phyloP scores from a whole-genome alignment of 2,113 vertebrate genomes.

The Pantherophis guttatus region DNA sequence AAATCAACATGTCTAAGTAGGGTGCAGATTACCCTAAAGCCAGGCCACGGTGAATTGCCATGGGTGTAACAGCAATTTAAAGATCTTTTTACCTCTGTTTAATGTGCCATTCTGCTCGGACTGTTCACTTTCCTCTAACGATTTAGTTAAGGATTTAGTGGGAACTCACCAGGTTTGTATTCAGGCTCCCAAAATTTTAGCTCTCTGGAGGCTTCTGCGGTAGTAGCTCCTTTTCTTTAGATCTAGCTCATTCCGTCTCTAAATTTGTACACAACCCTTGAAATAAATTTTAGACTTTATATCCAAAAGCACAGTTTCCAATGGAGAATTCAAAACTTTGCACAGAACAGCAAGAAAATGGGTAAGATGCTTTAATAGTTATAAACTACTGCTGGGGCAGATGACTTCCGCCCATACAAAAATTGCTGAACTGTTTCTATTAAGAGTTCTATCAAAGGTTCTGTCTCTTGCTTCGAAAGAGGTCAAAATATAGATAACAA shows the following conservation, averaged over 20 bases:
- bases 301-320: slow-evolving; percentile 16
- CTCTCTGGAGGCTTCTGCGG: not conserved
- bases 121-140: slow-evolving; percentile 33
- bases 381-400: not conserved
- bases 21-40: slow-evolving; percentile 67
- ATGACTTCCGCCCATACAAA: not conserved
- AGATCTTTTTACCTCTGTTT: slow-evolving; percentile 35
- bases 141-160: slow-evolving; percentile 9
- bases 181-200: slow-evolving; percentile 17
- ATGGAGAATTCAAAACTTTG: not conserved
- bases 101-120: slow-evolving; percentile 16
- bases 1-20: slow-evolving; percentile 68
- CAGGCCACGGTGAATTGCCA: slow-evolving; percentile 47
- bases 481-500: not conserved
- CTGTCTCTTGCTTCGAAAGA: not conserved
- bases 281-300: not conserved
- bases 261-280: not conserved
- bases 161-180: slow-evolving; percentile 40
- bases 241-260: not conserved
- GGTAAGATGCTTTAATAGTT: not conserved
- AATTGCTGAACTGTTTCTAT: not conserved
- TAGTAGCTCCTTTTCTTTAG: not conserved
- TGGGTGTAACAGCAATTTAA: slow-evolving; percentile 42
- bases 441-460: not conserved
- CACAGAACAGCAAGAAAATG: slow-evolving; percentile 16